A percentile compares a stretch with the other conserved stretches of the same genome.
Conservation (phyloP, 2,797 vertebrate species). For the Pygocentrus nattereri region DNA sequence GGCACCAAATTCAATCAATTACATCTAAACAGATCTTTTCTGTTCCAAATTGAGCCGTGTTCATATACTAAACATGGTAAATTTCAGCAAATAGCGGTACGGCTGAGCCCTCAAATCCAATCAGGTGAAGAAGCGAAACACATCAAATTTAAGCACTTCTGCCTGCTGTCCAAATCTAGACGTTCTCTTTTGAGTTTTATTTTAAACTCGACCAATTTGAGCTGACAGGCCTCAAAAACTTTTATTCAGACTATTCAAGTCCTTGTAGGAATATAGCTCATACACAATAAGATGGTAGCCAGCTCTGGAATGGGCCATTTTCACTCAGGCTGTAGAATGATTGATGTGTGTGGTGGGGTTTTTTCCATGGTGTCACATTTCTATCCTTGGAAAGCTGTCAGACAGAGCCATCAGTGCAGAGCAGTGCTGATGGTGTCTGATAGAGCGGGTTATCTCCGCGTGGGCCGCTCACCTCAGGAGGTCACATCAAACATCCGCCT, state of each 20-base stretch:
- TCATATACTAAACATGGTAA: not conserved
- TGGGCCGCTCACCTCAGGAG: slow-evolving; percentile 62
- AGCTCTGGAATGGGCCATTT: slow-evolving; percentile 65
- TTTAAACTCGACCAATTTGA: slow-evolving; percentile 47
- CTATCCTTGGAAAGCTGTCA: slow-evolving; percentile 77
- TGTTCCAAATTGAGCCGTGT: not conserved
- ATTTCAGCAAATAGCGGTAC: not conserved
- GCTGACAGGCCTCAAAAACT: slow-evolving; percentile 60
- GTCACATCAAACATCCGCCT: slow-evolving; percentile 57
- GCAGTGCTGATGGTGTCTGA: slow-evolving; percentile 63
- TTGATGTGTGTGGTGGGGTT: slow-evolving; percentile 73
- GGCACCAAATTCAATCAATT: slow-evolving; percentile 19
- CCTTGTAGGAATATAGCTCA: slow-evolving; percentile 65
- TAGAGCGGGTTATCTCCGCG: slow-evolving; percentile 58
- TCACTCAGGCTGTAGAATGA: slow-evolving; percentile 67
- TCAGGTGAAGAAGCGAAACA: not conserved
- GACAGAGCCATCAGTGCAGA: slow-evolving; percentile 70
- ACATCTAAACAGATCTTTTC: slow-evolving; percentile 8
- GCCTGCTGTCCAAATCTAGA: not conserved
- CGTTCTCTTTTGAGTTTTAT: not conserved
- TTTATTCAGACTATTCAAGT: slow-evolving; percentile 58
- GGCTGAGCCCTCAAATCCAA: not conserved
- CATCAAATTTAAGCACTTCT: not conserved
- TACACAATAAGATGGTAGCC: slow-evolving; percentile 64
- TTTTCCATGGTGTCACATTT: slow-evolving; percentile 72